Evolutionary conservation across 2,888 invertebrate species (phyloP).

Genomic region (Beris morrisii): DNA sequence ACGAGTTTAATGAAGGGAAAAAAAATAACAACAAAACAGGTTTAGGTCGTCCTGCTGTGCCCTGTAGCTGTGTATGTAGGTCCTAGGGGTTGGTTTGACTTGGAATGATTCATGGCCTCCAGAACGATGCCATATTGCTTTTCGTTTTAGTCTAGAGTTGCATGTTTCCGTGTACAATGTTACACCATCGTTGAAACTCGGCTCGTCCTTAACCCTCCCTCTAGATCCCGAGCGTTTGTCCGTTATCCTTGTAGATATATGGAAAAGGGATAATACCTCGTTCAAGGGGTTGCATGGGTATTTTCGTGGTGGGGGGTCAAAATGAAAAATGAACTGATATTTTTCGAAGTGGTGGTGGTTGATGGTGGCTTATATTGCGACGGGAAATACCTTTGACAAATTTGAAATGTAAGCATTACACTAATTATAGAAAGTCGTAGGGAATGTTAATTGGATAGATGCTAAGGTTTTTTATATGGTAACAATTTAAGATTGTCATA

Average conservation of each 20-base stretch:
- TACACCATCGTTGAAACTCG: too few relatives aligned
- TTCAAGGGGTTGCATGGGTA: slow-evolving; percentile 27
- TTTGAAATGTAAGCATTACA: slow-evolving; percentile 33
- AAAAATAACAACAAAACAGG: too few relatives aligned
- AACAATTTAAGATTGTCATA: too few relatives aligned
- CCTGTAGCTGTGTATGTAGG: not conserved
- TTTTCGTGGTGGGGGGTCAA: slow-evolving; percentile 33
- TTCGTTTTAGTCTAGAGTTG: slow-evolving; percentile 19
- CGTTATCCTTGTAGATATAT: too few relatives aligned
- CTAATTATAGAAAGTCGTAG: slow-evolving; percentile 11
- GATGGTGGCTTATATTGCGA: slow-evolving; percentile 34
- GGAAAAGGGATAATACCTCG: too few relatives aligned
- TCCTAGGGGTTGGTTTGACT: slow-evolving; percentile 32
- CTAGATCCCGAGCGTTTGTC: too few relatives aligned
- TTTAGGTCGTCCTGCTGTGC: too few relatives aligned
- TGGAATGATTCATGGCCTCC: slow-evolving; percentile 37
- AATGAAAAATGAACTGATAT: slow-evolving; percentile 45
- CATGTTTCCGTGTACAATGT: too few relatives aligned
- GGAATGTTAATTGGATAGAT: too few relatives aligned
- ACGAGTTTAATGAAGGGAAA: too few relatives aligned
- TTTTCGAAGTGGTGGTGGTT: slow-evolving; percentile 35
- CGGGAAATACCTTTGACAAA: slow-evolving; percentile 44
- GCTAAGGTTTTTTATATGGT: too few relatives aligned
- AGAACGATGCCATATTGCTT: slow-evolving; percentile 36
- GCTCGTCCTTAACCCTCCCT: too few relatives aligned